phyloP scores from a whole-genome alignment of 1,140 invertebrate genomes.

The Stenopsyche tienmushanensis region DNA sequence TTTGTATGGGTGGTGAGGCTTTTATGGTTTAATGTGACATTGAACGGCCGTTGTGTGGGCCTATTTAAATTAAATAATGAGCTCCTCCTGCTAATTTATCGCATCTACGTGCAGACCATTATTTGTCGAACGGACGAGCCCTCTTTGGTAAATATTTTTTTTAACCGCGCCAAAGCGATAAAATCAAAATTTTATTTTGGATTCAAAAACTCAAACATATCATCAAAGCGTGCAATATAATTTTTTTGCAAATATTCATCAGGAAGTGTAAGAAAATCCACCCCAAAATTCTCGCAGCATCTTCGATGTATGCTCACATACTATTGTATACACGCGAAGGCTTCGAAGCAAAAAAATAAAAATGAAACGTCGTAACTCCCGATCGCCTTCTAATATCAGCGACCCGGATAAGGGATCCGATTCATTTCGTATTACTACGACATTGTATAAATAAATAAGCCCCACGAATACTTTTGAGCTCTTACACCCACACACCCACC shows the following conservation, averaged over 20 bases:
- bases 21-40: constrained; percentile 34
- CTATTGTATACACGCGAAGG: neutral
- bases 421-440: neutral
- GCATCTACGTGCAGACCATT: too few species aligned
- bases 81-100: too few species aligned
- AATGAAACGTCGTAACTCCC: neutral
- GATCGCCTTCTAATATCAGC: too few species aligned
- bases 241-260: too few species aligned
- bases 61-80: too few species aligned
- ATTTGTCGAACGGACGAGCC: too few species aligned
- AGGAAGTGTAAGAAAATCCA: too few species aligned
- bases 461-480: neutral
- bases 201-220: neutral
- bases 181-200: neutral
- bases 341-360: neutral
- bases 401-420: too few species aligned
- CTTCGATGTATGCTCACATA: neutral
- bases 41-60: constrained; percentile 26
- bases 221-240: too few species aligned
- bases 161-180: neutral
- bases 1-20: neutral
- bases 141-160: too few species aligned
- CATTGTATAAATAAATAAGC: constrained; percentile 2
- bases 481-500: constrained; percentile 9
- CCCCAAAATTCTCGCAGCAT: too few species aligned